Conservation (phyloP, 2,113 vertebrate genomes). For the Tupaia chinensis region DNA sequence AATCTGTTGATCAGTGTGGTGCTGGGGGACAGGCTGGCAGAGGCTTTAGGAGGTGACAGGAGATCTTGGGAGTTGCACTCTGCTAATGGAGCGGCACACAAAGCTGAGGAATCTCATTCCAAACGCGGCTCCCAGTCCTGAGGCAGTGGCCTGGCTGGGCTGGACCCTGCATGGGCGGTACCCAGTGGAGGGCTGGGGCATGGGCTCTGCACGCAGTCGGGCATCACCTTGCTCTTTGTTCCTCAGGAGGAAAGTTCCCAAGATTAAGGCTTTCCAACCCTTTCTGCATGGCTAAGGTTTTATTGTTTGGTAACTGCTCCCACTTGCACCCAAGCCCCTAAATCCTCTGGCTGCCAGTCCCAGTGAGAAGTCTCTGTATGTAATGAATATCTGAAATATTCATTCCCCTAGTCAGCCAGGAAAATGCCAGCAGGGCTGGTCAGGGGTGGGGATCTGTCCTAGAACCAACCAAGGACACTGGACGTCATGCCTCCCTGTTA, state of each 20-base stretch:
- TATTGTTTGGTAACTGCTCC: not conserved
- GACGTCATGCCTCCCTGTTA: not conserved
- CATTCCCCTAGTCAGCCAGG: not conserved
- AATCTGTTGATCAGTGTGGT: slow-evolving; percentile 95
- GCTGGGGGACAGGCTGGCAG: slow-evolving; percentile 92
- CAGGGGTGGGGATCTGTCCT: not conserved
- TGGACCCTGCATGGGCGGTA: slow-evolving; percentile 71
- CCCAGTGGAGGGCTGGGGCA: slow-evolving; percentile 67
- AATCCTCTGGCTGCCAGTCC: not conserved
- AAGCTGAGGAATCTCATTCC: slow-evolving; percentile 90
- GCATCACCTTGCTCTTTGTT: slow-evolving; percentile 83
- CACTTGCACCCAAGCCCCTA: not conserved
- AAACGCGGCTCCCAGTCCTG: slow-evolving; percentile 73
- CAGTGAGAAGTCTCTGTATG: not conserved
- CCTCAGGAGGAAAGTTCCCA: slow-evolving; percentile 4
- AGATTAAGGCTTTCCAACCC: not conserved
- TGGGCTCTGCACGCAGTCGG: not conserved
- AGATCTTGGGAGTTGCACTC: slow-evolving; percentile 92
- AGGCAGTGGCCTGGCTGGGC: not conserved
- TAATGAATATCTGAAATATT: not conserved
- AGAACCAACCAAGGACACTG: not conserved
- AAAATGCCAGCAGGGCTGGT: not conserved
- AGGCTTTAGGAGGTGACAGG: slow-evolving; percentile 94
- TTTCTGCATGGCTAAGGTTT: not conserved
- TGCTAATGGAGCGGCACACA: slow-evolving; percentile 89